These are phyloP conservation scores for Sapayoa aenigma DNA, from an alignment of 2,113 vertebrate genomes.

Conservation along the genomic window DNA sequence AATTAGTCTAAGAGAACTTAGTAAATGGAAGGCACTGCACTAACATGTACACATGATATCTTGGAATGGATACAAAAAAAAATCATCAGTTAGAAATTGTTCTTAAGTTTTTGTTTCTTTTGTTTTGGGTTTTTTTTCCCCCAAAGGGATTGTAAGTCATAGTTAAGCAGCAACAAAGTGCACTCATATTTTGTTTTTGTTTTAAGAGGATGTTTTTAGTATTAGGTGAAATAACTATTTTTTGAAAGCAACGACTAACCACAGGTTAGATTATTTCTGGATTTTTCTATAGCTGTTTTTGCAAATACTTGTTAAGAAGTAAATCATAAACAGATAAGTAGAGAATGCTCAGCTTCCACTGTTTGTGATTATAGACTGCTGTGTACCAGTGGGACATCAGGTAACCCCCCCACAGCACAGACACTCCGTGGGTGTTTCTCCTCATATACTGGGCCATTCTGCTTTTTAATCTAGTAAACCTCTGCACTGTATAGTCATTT, in stretches of 20 bases:
- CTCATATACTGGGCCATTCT: neutral
- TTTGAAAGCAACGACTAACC: neutral
- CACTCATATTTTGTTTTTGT: neutral
- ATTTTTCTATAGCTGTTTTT: neutral
- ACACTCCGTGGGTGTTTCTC: neutral
- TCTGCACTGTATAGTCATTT: neutral
- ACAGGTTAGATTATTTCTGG: neutral
- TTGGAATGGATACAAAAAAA: neutral
- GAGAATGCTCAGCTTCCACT: neutral
- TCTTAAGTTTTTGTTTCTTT: neutral
- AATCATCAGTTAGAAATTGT: neutral
- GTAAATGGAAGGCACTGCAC: neutral
- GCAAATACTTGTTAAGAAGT: neutral
- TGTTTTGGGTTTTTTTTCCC: neutral
- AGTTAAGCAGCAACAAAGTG: neutral
- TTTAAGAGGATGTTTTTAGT: neutral
- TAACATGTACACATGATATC: neutral
- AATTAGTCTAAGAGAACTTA: neutral
- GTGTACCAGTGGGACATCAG: neutral
- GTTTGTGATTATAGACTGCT: neutral
- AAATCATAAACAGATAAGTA: neutral
- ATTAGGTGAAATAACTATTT: neutral
- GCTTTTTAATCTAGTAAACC: neutral
- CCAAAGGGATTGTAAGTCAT: neutral
- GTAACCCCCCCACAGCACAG: neutral